phyloP scores from a whole-genome alignment of 2,797 vertebrate species.

The Anas capensis region DNA sequence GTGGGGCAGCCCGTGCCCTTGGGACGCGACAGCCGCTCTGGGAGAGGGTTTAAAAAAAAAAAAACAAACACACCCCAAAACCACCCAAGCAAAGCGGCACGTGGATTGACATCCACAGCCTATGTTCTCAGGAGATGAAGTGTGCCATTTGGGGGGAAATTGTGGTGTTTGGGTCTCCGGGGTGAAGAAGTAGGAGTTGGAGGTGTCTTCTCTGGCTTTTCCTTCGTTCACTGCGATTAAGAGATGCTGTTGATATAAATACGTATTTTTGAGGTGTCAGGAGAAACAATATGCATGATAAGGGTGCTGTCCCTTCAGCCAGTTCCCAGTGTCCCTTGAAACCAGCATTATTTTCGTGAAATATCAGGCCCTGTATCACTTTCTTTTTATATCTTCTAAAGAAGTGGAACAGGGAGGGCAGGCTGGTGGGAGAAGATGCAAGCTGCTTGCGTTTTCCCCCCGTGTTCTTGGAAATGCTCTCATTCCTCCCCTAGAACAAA shows the following conservation, averaged over 20 bases:
- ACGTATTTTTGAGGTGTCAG: too few relatives aligned
- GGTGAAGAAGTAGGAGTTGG: not conserved
- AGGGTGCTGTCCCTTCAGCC: fast-evolving
- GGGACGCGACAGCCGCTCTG: fast-evolving
- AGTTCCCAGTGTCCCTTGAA: not conserved
- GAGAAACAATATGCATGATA: too few relatives aligned
- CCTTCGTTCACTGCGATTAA: fast-evolving
- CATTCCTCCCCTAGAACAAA: not conserved
- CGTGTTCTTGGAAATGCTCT: not conserved
- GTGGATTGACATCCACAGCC: fast-evolving
- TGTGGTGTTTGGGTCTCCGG: not conserved
- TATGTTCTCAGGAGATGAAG: fast-evolving
- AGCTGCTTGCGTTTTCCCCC: not conserved
- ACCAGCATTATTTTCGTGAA: not conserved
- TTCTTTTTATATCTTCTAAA: not conserved
- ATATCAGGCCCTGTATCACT: not conserved
- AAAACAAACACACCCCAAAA: too few relatives aligned
- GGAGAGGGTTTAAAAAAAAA: too few relatives aligned
- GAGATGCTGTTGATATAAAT: not conserved
- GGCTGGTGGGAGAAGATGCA: not conserved
- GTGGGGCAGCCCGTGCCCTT: fast-evolving
- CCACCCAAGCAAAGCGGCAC: fast-evolving
- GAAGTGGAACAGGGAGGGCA: not conserved
- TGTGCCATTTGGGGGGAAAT: not conserved
- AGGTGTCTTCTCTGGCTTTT: fast-evolving